These are phyloP conservation scores for Diorhabda elongata DNA, from an alignment of 1,140 invertebrate genomes.

Conservation along the genomic window DNA sequence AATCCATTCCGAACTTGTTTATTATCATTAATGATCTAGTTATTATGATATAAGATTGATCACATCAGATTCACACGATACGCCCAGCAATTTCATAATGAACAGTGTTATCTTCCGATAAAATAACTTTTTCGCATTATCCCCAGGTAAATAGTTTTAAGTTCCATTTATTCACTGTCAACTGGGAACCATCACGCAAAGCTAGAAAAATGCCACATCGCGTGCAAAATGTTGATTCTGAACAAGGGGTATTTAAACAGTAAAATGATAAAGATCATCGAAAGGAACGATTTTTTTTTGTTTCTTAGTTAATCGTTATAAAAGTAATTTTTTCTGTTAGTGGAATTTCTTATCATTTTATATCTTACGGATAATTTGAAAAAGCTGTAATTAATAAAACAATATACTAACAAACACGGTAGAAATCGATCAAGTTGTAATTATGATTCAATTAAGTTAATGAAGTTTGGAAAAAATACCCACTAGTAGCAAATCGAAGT, in stretches of 20 bases:
- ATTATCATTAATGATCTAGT: no score
- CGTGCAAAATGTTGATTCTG: background rate
- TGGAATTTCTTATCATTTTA: no score
- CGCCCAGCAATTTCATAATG: constrained; percentile 1
- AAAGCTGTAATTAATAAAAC: no score
- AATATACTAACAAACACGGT: no score
- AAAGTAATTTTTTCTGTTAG: background rate
- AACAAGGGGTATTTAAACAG: constrained; percentile 8
- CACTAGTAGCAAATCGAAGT: no score
- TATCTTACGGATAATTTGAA: no score
- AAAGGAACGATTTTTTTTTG: background rate
- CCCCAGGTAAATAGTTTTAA: background rate
- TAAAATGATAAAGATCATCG: constrained; percentile 4
- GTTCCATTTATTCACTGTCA: constrained; percentile 7
- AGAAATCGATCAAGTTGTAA: no score
- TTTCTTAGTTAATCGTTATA: background rate
- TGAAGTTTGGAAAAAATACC: no score
- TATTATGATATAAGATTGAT: no score
- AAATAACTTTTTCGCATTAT: constrained; percentile 3
- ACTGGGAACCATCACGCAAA: background rate
- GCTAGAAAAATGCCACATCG: constrained; percentile 2
- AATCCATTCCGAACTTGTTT: no score
- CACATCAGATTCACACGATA: background rate
- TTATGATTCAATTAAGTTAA: no score
- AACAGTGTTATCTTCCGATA: background rate